phyloP scores from a whole-genome alignment of 2,797 vertebrate species.

The Etheostoma perlongum region DNA sequence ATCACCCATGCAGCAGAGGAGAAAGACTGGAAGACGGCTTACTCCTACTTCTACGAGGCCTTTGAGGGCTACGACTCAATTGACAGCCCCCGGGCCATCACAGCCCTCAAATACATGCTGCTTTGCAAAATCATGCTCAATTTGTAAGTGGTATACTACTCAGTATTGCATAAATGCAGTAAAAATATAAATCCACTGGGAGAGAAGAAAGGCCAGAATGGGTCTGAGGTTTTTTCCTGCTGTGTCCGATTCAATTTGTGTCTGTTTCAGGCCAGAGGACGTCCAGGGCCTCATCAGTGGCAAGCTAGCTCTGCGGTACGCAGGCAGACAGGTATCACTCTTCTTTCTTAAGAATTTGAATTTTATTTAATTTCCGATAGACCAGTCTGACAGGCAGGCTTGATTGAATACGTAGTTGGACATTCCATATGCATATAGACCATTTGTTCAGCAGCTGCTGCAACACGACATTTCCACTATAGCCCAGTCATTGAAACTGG shows the following conservation, averaged over 20 bases:
- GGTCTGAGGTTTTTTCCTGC: not conserved
- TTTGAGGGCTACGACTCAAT: constrained; percentile 98
- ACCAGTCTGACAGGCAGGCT: no score
- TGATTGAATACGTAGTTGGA: no score
- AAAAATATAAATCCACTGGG: no score
- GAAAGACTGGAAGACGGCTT: constrained; percentile 99
- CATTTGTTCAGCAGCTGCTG: no score
- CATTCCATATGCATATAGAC: no score
- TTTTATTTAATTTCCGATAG: no score
- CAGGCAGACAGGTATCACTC: constrained; percentile 93
- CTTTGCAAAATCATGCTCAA: constrained; percentile 99
- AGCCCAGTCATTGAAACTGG: no score
- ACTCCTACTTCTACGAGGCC: constrained; percentile 98
- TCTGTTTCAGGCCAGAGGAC: constrained; percentile 91
- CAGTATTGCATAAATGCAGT: not conserved
- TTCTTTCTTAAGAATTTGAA: not conserved
- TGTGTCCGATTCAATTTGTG: constrained; percentile 1
- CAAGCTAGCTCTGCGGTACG: constrained; percentile 95
- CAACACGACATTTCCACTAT: no score
- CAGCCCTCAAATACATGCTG: constrained; percentile 98
- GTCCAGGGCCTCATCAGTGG: constrained; percentile 96
- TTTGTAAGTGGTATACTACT: constrained; percentile 81
- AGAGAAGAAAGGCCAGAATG: not conserved
- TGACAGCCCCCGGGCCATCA: constrained; percentile 95
- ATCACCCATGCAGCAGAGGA: constrained; percentile 98